These are phyloP conservation scores for Acrocera orbiculus DNA, from an alignment of 2,888 invertebrate genomes.

Conservation along the genomic window DNA sequence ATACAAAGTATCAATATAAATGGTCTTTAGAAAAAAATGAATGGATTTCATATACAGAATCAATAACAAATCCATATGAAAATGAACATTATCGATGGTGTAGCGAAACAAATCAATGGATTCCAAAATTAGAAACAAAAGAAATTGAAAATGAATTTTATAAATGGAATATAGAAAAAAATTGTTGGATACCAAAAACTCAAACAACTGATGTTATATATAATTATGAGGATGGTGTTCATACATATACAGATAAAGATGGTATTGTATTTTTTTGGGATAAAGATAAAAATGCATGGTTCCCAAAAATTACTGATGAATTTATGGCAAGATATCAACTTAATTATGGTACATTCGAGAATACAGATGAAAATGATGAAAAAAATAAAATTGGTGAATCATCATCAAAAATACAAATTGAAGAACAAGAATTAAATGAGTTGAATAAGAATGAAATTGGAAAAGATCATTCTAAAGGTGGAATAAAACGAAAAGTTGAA, in stretches of 20 bases:
- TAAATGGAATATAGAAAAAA: conserved; percentile 41
- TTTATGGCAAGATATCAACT: conserved; percentile 93
- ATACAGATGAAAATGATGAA: conserved; percentile 25
- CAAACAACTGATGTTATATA: conserved; percentile 32
- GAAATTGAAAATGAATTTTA: conserved; percentile 33
- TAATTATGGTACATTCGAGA: conserved; percentile 73
- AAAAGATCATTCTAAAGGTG: background rate
- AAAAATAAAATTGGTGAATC: conserved; percentile 9
- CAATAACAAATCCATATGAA: conserved; percentile 19
- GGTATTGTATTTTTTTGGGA: conserved; percentile 89
- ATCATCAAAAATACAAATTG: conserved; percentile 7
- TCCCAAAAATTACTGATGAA: conserved; percentile 92
- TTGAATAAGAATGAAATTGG: background rate
- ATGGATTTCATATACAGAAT: conserved; percentile 28
- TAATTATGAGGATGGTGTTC: conserved; percentile 57
- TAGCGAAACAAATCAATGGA: conserved; percentile 34
- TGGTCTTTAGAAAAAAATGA: conserved; percentile 39
- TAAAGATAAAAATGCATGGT: conserved; percentile 77
- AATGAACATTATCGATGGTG: conserved; percentile 30
- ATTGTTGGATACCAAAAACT: conserved; percentile 36
- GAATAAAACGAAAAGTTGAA: background rate
- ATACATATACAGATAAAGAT: conserved; percentile 69
- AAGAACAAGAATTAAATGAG: background rate
- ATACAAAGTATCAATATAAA: conserved; percentile 44
- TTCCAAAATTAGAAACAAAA: conserved; percentile 21